phyloP scores from a whole-genome alignment of 1,140 invertebrate genomes.

The Anoplolepis gracilipes region DNA sequence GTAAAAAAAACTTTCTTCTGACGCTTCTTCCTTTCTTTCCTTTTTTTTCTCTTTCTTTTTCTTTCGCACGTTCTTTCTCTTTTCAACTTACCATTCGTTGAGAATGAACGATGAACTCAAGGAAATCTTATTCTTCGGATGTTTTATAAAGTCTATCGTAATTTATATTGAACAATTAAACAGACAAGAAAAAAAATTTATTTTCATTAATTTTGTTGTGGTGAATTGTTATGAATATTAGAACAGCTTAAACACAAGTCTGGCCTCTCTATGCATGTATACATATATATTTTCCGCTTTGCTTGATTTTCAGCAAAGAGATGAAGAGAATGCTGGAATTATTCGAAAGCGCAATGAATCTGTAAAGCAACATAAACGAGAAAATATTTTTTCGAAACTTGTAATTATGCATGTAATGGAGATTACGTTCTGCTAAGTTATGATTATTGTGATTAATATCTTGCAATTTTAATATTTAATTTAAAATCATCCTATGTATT shows the following conservation, averaged over 20 bases:
- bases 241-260: slow-evolving; percentile 54
- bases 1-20: background rate
- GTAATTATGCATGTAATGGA: no score
- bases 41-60: no score
- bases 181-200: background rate
- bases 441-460: no score
- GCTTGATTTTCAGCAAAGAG: slow-evolving; percentile 80
- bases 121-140: background rate
- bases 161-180: background rate
- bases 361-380: slow-evolving; percentile 53
- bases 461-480: no score
- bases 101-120: background rate
- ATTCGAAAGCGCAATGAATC: slow-evolving; percentile 86
- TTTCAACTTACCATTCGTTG: background rate
- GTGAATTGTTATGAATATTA: slow-evolving; percentile 51
- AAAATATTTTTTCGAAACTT: background rate
- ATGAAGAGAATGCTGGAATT: slow-evolving; percentile 84
- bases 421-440: no score
- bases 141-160: background rate
- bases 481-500: no score
- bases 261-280: slow-evolving; percentile 8
- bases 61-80: background rate
- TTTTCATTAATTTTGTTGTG: slow-evolving; percentile 29
- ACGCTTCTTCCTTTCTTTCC: background rate
- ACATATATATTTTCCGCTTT: background rate